Evolutionary conservation across 2,113 vertebrate genomes (phyloP), one percentile per base, ranked within the genome.

Genomic region (Alethe diademata): DNA sequence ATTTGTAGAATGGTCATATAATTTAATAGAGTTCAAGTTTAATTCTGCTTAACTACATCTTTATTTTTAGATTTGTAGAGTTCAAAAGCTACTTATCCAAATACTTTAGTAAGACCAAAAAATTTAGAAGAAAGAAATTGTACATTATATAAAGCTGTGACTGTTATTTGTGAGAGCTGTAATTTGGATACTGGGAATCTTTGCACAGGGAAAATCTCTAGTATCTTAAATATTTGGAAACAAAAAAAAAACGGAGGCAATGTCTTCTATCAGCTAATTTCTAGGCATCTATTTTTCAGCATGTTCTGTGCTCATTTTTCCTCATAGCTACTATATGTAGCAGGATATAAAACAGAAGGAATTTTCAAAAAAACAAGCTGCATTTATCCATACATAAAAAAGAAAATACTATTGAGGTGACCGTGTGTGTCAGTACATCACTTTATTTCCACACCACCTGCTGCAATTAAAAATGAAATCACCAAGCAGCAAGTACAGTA

Each of bases 401-500:
- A 72, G 73, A 74, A 90, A 94, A 93, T 50, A 57, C 82, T 92
- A 20, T 31, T 35, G 75, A 67, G 73, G 88, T 94, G 76, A 72
- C 72, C 5, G 8, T 78, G 93, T 88, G 87, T 96, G 79, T 96
- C 74, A 90, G 93, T 96, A 90, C 88, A 86, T 92, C 75, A 5
- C 56, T 66, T 85, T 38, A 67, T 75, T 73, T 92, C 90, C 83
- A 50, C 81, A 73, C 90, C 89, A 95, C 94, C 92, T 91, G 90
- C 92, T 86, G 89, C 75, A 97, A 50, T 96, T 95, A 91, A 96
- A 73, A 83, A 86, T 91, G 87, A 92, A 78, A 93, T 92, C 87
- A 62, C 78, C 56, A 51, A 89, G 88, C 91, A 89, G 79, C 92
- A 64, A 96, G 84, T 86, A 92, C 78, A 91, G 94, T 93, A 96